Percentiles rank a stretch among this genome's conserved stretches.
Conservation (phyloP, 1,140 invertebrate genomes). For the Psilanteris sp. region DNA sequence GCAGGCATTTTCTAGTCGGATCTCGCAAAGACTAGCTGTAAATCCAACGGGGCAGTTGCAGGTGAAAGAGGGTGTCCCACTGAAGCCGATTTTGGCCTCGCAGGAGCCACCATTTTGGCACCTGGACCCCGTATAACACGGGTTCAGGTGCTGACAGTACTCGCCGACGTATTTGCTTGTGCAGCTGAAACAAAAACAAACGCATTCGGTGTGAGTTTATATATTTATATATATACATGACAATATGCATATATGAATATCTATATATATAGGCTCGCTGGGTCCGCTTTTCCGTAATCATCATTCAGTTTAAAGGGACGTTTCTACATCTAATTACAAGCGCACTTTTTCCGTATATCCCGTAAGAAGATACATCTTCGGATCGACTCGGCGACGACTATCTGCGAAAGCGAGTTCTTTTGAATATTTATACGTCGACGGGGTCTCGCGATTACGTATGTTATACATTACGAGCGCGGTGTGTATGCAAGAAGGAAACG, state of each 20-base stretch:
- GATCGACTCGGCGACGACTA: too few species aligned
- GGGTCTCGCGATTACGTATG: slow-evolving; percentile 56
- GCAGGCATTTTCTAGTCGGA: slow-evolving; percentile 92
- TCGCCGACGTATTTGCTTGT: slow-evolving; percentile 94
- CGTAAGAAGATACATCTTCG: too few species aligned
- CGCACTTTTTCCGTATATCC: too few species aligned
- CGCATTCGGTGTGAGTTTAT: too few species aligned
- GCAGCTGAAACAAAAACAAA: slow-evolving; percentile 87
- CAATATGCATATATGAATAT: too few species aligned
- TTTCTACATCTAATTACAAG: slow-evolving; percentile 35
- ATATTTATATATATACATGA: too few species aligned
- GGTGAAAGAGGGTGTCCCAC: slow-evolving; percentile 87
- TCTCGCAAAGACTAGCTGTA: slow-evolving; percentile 95
- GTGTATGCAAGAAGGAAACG: slow-evolving; percentile 50
- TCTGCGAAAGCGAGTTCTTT: slow-evolving; percentile 39
- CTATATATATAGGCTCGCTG: too few species aligned
- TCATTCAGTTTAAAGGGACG: slow-evolving; percentile 24
- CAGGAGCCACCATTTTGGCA: slow-evolving; percentile 97
- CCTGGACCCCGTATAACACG: slow-evolving; percentile 91
- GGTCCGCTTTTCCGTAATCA: too few species aligned
- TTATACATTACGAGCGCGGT: slow-evolving; percentile 59
- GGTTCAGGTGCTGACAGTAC: slow-evolving; percentile 95
- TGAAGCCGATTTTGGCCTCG: slow-evolving; percentile 85
- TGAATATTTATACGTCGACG: slow-evolving; percentile 60
- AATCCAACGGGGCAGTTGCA: slow-evolving; percentile 95